Percentiles rank a stretch among this genome's conserved stretches.
phyloP scores from a whole-genome alignment of 2,797 vertebrate genomes.

The Cossypha polioptera region DNA sequence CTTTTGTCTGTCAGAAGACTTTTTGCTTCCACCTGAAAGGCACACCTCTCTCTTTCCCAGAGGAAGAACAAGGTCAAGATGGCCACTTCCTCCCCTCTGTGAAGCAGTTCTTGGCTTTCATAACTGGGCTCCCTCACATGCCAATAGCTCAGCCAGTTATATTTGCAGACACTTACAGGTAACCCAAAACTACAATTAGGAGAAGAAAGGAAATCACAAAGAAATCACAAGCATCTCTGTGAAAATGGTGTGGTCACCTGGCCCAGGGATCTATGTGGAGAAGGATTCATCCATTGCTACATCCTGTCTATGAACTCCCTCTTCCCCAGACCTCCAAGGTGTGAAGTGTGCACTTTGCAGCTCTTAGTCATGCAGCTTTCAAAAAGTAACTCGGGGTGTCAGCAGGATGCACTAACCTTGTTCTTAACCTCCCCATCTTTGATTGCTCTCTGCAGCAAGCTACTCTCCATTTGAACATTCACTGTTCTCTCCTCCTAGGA shows the following conservation, averaged over 20 bases:
- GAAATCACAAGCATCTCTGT: background rate
- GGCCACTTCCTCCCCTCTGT: background rate
- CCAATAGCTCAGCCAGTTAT: background rate
- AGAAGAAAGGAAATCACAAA: background rate
- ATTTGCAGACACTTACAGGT: background rate
- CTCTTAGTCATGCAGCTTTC: background rate
- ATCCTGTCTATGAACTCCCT: background rate
- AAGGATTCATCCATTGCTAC: background rate
- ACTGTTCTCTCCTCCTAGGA: background rate
- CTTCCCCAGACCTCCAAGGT: background rate
- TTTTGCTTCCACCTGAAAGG: background rate
- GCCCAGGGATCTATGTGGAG: rapidly evolving
- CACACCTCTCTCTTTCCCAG: background rate
- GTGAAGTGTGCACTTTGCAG: background rate
- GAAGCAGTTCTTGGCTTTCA: background rate
- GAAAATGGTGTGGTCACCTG: background rate
- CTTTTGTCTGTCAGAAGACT: background rate
- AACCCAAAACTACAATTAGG: background rate
- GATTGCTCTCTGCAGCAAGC: background rate
- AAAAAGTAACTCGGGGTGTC: background rate
- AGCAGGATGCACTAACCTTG: background rate
- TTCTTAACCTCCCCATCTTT: background rate
- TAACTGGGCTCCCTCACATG: background rate
- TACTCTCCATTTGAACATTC: background rate
- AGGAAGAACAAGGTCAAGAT: background rate